phyloP scores from a whole-genome alignment of 2,888 invertebrate species.

The Pemphredon lugubris region DNA sequence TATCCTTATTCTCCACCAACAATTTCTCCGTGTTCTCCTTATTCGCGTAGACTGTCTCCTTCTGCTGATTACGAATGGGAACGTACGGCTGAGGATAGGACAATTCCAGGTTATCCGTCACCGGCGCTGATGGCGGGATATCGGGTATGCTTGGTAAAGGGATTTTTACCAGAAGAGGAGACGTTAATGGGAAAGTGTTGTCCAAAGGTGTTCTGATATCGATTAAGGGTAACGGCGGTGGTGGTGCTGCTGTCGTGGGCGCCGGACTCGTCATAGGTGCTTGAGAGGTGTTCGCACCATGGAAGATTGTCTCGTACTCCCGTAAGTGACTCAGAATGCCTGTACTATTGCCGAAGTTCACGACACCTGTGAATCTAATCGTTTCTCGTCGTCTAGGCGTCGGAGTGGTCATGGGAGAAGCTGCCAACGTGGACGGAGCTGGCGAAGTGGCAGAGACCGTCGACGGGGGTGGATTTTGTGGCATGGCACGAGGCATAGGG shows the following conservation, averaged over 20 bases:
- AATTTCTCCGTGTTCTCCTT: slow-evolving; percentile 65
- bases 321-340: slow-evolving; percentile 73
- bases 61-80: slow-evolving; percentile 24
- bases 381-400: slow-evolving; percentile 72
- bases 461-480: slow-evolving; percentile 11
- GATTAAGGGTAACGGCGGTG: slow-evolving; percentile 18
- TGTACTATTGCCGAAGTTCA: slow-evolving; percentile 76
- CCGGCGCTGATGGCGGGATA: slow-evolving; percentile 56
- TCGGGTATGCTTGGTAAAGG: slow-evolving; percentile 74
- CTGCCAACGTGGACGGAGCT: slow-evolving; percentile 27
- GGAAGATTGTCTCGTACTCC: slow-evolving; percentile 76
- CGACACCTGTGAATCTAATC: slow-evolving; percentile 75
- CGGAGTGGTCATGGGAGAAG: slow-evolving; percentile 35
- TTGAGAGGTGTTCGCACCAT: slow-evolving; percentile 51
- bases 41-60: slow-evolving; percentile 58
- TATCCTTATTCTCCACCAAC: slow-evolving; percentile 65
- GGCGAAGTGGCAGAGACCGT: slow-evolving; percentile 22
- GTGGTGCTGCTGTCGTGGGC: slow-evolving; percentile 21
- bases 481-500: too few species aligned
- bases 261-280: slow-evolving; percentile 13
- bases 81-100: slow-evolving; percentile 21
- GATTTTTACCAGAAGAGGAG: slow-evolving; percentile 73
- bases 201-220: slow-evolving; percentile 15
- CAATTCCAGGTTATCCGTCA: slow-evolving; percentile 24
- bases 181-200: slow-evolving; percentile 53